Base-by-base conservation (phyloP, 2,888 invertebrate genomes). In the Caenorhabditis sinica region DNA sequence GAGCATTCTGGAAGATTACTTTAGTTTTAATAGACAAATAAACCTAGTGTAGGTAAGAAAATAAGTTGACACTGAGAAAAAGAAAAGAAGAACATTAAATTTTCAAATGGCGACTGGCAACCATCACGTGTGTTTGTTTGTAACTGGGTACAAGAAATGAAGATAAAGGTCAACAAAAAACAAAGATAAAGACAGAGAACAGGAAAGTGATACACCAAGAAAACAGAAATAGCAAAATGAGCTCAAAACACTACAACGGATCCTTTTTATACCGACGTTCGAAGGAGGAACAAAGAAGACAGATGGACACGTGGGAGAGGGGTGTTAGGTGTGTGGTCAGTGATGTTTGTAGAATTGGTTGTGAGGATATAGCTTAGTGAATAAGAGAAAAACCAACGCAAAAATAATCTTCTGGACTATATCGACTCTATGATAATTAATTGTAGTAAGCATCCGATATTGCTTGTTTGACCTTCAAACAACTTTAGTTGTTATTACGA, bases 301-400 rank as follows among this genome's bases (percentile, higher is more conserved):
- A 45, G 23, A n/a, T 61, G 72, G 9, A 61, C 60, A 61, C 60
- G 49, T 49, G 61, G 28, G 51, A 11, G 28, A 63, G 17, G 28
- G 74, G 53, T 65, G 65, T 65, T 53, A 17, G 73, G 28, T 51
- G 73, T 63, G 63, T 74, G 74, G 74, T 74, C 74, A 74, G 43
- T 74, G 74, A 74, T 74, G 17, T 61, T 72, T 20, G 69, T 58
- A 43, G 13, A 17, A 15, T 23, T 68, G 51, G 20, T 25, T 25
- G 1, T 28, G 30, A 25, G 15, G 45, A 28, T 28, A 49, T 11
- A 6, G 13, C 6, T 11, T 13, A 13, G 4, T 36, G 45, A 17
- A 60, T 15, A 15, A 1, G 23, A 28, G 15, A 28, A 28, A 56
- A 13, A 28, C 15, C 9, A 56, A 0, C 8, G 6, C 0, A 5